Percentiles rank a stretch among this genome's conserved stretches.
These are phyloP conservation scores for Stegostoma tigrinum DNA, from an alignment of 2,113 vertebrate species.

Conservation along the genomic window DNA sequence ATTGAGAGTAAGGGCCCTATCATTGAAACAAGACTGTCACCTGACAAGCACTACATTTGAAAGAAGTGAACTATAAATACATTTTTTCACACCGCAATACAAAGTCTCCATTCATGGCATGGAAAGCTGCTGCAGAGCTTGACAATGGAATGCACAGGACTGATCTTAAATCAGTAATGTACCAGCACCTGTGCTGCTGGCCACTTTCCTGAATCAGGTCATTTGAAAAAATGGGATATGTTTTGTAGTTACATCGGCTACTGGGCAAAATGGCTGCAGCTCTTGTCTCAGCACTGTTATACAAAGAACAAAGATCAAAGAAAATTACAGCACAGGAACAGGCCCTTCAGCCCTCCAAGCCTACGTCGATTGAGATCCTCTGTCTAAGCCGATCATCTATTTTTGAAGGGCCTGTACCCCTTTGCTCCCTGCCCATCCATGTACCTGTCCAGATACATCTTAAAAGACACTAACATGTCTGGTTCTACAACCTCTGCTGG, in stretches of 20 bases:
- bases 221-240: not conserved
- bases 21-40: conserved; percentile 6
- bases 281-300: not conserved
- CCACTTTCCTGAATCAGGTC: not conserved
- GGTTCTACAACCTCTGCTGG: too few species aligned
- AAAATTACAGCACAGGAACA: too few species aligned
- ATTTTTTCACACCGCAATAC: not conserved
- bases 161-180: not conserved
- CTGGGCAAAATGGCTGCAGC: not conserved
- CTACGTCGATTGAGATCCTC: too few species aligned
- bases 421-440: too few species aligned
- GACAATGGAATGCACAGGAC: not conserved
- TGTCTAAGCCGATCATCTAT: too few species aligned
- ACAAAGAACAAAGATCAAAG: too few species aligned
- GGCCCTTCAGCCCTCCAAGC: too few species aligned
- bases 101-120: not conserved
- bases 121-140: not conserved
- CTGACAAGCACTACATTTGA: conserved; percentile 23
- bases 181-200: too few species aligned
- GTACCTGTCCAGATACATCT: too few species aligned
- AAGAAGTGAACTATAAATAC: not conserved
- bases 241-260: not conserved
- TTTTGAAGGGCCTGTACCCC: too few species aligned
- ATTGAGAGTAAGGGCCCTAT: conserved; percentile 4
- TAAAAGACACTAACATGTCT: too few species aligned